phyloP scores from a whole-genome alignment of 2,888 invertebrate genomes.

The Pyrrhosoma nymphula region DNA sequence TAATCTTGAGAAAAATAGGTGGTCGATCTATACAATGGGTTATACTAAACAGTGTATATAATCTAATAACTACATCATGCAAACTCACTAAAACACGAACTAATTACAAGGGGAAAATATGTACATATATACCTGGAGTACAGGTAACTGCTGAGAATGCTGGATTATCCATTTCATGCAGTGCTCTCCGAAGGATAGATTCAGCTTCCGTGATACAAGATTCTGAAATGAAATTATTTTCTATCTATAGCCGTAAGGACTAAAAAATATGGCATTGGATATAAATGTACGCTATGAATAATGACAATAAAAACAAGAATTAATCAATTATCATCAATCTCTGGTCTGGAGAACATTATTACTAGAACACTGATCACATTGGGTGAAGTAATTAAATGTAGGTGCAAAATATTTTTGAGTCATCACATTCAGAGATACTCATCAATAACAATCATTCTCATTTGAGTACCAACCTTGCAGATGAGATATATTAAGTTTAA shows the following conservation, averaged over 20 bases:
- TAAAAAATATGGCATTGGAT: constrained; percentile 45
- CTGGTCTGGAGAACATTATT: background rate
- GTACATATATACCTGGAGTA: constrained; percentile 79
- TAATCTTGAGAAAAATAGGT: no score
- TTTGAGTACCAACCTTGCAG: background rate
- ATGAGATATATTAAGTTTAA: background rate
- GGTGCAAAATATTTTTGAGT: background rate
- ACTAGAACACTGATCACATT: no score
- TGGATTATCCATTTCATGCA: constrained; percentile 84
- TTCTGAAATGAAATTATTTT: constrained; percentile 74
- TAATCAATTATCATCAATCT: background rate
- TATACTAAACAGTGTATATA: no score
- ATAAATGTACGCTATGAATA: constrained; percentile 55
- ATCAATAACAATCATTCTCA: background rate
- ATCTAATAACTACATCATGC: no score
- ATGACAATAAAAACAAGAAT: background rate
- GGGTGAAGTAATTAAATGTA: background rate
- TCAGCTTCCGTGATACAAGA: constrained; percentile 78
- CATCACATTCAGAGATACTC: background rate
- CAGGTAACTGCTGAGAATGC: constrained; percentile 84
- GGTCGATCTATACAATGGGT: no score
- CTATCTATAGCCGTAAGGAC: background rate
- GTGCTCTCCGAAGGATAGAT: constrained; percentile 79
- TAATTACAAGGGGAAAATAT: no score
- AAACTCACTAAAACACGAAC: no score